Evolutionary conservation across 2,113 vertebrate species (phyloP).

Genomic region (Parus major): DNA sequence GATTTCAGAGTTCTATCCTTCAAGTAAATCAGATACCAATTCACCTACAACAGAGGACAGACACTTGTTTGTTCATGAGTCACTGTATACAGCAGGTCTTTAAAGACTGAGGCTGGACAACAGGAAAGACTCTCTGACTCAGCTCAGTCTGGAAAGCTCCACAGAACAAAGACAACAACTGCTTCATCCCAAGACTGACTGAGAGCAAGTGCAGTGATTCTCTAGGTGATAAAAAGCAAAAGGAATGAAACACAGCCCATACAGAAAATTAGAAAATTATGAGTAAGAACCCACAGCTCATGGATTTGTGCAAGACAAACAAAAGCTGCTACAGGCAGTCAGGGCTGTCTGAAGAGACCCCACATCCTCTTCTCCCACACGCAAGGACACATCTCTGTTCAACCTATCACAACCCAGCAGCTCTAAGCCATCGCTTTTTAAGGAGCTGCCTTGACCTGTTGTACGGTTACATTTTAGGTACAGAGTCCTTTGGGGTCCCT

Average conservation of each 20-base stretch:
- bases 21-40: not conserved
- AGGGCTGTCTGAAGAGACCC: not conserved
- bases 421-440: not conserved
- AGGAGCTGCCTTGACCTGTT: not conserved
- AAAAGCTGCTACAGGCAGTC: not conserved
- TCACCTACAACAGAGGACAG: not conserved
- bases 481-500: not conserved
- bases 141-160: not conserved
- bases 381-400: not conserved
- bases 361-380: no score
- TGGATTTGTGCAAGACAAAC: not conserved
- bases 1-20: not conserved
- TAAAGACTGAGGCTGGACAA: not conserved
- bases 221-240: not conserved
- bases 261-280: not conserved
- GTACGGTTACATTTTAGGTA: not conserved
- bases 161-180: not conserved
- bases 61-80: not conserved
- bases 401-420: not conserved
- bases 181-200: not conserved
- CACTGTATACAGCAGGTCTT: not conserved
- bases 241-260: not conserved
- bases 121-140: not conserved
- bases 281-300: not conserved
- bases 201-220: not conserved